A percentile compares a stretch with the other conserved stretches of the same genome.
These are phyloP conservation scores for Ceratothoa steindachneri DNA, from an alignment of 2,888 invertebrate species.

Conservation along the genomic window DNA sequence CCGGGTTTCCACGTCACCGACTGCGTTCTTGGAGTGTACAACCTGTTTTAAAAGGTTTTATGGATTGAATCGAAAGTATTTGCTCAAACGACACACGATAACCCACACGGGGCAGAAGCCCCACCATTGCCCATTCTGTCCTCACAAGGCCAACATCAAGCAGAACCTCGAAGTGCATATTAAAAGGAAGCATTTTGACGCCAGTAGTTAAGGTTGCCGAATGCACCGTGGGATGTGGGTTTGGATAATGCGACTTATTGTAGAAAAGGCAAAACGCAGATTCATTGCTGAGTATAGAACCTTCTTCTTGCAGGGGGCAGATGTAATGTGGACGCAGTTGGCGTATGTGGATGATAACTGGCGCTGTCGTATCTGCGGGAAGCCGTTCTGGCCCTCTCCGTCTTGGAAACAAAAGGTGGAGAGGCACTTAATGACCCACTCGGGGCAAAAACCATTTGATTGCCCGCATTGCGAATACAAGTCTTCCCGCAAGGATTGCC, in stretches of 20 bases:
- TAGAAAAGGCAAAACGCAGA: too few species aligned
- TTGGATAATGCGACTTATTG: too few species aligned
- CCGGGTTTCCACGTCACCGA: neutral
- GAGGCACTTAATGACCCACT: slow-evolving; percentile 45
- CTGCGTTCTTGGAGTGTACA: slow-evolving; percentile 21
- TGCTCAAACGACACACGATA: slow-evolving; percentile 46
- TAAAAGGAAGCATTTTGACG: slow-evolving; percentile 37
- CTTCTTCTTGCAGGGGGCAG: slow-evolving; percentile 40
- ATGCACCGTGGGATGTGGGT: too few species aligned
- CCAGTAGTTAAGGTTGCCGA: too few species aligned
- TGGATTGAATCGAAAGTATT: slow-evolving; percentile 45
- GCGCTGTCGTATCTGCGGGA: slow-evolving; percentile 44
- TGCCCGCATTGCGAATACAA: slow-evolving; percentile 37
- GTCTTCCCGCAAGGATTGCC: slow-evolving; percentile 41
- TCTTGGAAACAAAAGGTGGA: slow-evolving; percentile 46
- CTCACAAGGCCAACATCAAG: slow-evolving; percentile 42
- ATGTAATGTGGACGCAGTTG: slow-evolving; percentile 18
- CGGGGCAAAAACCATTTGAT: slow-evolving; percentile 42
- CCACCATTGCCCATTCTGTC: slow-evolving; percentile 42
- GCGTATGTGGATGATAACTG: slow-evolving; percentile 42
- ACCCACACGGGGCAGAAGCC: slow-evolving; percentile 46
- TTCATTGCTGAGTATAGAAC: neutral
- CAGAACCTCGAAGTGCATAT: slow-evolving; percentile 46
- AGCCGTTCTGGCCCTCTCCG: slow-evolving; percentile 46
- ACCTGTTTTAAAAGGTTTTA: slow-evolving; percentile 43